Percentiles rank a stretch among this genome's conserved stretches.
Conservation (phyloP, 2,797 vertebrate genomes). For the Tadarida brasiliensis region DNA sequence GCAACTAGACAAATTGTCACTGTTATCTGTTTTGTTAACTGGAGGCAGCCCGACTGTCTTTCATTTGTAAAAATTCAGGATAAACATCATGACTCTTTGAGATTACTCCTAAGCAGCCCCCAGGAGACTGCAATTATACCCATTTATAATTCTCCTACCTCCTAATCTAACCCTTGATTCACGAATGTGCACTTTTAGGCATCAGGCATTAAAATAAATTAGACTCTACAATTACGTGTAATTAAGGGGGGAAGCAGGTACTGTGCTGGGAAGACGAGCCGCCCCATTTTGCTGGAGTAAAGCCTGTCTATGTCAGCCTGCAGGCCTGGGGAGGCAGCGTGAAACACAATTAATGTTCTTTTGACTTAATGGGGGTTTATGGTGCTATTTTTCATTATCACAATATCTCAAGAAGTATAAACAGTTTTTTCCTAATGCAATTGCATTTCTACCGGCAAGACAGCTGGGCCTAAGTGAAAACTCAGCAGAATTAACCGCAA, state of each 20-base stretch:
- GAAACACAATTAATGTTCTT: constrained; percentile 70
- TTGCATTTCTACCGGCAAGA: constrained; percentile 51
- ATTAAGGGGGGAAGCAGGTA: constrained; percentile 63
- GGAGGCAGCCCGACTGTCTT: background rate
- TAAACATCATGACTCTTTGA: constrained; percentile 17
- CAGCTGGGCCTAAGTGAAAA: constrained; percentile 57
- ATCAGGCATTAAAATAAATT: constrained; percentile 80
- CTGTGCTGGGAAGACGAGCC: constrained; percentile 36
- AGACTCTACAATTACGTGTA: constrained; percentile 75
- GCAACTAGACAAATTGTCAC: constrained; percentile 48
- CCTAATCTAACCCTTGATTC: constrained; percentile 74
- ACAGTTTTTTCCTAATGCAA: constrained; percentile 34
- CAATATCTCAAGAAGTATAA: constrained; percentile 74
- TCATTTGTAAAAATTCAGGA: constrained; percentile 58
- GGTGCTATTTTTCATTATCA: constrained; percentile 74
- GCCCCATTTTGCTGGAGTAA: constrained; percentile 41
- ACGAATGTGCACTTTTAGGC: constrained; percentile 77
- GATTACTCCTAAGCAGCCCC: constrained; percentile 53
- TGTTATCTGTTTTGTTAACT: constrained; percentile 33
- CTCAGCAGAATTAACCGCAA: constrained; percentile 57
- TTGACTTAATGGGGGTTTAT: constrained; percentile 66
- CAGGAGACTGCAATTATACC: constrained; percentile 73
- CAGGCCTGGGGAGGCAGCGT: constrained; percentile 25
- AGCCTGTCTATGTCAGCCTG: background rate
- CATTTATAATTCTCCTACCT: constrained; percentile 75